phyloP scores from a whole-genome alignment of 2,888 invertebrate genomes.

The Mesorhabditis spiculigera region DNA sequence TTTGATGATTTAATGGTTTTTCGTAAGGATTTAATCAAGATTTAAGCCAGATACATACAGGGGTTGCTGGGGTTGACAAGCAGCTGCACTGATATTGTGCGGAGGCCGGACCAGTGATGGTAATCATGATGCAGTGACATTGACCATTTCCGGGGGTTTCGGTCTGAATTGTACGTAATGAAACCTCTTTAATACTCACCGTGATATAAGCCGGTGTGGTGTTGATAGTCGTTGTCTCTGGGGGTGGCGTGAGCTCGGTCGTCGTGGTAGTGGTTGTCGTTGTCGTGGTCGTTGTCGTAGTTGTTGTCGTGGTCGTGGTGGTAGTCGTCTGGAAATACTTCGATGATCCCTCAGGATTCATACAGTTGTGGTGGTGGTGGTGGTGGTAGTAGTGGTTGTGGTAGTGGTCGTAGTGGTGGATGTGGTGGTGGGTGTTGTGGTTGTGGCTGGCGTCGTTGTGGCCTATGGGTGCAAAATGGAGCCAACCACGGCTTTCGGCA shows the following conservation, averaged over 20 bases:
- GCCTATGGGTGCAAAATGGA: too few relatives aligned
- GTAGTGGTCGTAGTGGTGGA: slow-evolving; percentile 25
- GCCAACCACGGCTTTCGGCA: too few relatives aligned
- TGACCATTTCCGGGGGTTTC: slow-evolving; percentile 8
- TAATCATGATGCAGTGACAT: slow-evolving; percentile 46
- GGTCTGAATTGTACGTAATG: too few relatives aligned
- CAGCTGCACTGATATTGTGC: slow-evolving; percentile 46
- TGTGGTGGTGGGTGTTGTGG: background rate
- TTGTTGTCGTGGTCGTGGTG: slow-evolving; percentile 22
- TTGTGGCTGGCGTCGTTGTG: background rate
- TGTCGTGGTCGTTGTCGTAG: slow-evolving; percentile 21
- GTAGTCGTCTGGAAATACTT: slow-evolving; percentile 14
- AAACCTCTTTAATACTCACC: too few relatives aligned
- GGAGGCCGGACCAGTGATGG: slow-evolving; percentile 37
- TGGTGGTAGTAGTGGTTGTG: slow-evolving; percentile 20
- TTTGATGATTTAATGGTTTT: background rate
- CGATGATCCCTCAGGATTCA: too few relatives aligned
- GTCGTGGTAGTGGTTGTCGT: slow-evolving; percentile 19
- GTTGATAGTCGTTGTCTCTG: slow-evolving; percentile 20
- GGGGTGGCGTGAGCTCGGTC: slow-evolving; percentile 11
- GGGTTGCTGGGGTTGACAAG: slow-evolving; percentile 18
- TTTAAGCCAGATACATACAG: background rate
- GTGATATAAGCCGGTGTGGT: slow-evolving; percentile 18
- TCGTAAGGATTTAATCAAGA: background rate
- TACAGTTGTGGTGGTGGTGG: slow-evolving; percentile 18